Percentiles rank a stretch among this genome's conserved stretches.
phyloP scores from a whole-genome alignment of 1,140 invertebrate species.

The Drosophila murphyi region DNA sequence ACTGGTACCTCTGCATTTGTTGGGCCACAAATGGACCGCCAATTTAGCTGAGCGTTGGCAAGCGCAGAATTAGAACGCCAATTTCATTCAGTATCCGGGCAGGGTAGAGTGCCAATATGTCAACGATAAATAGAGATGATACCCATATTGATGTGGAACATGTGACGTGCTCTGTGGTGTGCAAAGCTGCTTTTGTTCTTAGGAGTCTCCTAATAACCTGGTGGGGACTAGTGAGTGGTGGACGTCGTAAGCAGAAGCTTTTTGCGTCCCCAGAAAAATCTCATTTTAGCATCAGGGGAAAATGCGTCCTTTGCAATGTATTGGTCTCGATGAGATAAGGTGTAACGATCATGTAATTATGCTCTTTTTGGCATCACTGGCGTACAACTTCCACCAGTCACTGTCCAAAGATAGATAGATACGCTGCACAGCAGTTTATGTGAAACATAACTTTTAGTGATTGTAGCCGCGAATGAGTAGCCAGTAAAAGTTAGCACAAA shows the following conservation, averaged over 20 bases:
- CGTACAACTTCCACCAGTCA: too few species aligned
- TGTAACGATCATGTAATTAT: slow-evolving; percentile 70
- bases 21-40: slow-evolving; percentile 1
- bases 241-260: too few species aligned
- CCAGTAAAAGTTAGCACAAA: slow-evolving; percentile 62
- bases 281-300: too few species aligned
- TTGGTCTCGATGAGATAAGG: slow-evolving; percentile 60
- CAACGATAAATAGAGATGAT: background rate
- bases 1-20: background rate
- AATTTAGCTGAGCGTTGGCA: slow-evolving; percentile 21
- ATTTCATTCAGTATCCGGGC: slow-evolving; percentile 4
- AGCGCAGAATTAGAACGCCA: slow-evolving; percentile 32
- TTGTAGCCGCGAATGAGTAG: slow-evolving; percentile 33
- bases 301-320: slow-evolving; percentile 47
- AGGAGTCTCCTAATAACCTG: slow-evolving; percentile 5
- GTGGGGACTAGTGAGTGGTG: too few species aligned
- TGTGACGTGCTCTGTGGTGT: too few species aligned
- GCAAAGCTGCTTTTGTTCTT: too few species aligned
- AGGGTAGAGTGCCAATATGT: background rate
- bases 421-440: background rate
- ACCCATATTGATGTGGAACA: slow-evolving; percentile 1
- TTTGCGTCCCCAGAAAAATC: too few species aligned
- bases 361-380: slow-evolving; percentile 48
- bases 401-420: slow-evolving; percentile 12
- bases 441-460: slow-evolving; percentile 45